Evolutionary conservation across 92 coral and sea anemone species (phyloP).

Genomic region (Umimayanthus chanpuru): DNA sequence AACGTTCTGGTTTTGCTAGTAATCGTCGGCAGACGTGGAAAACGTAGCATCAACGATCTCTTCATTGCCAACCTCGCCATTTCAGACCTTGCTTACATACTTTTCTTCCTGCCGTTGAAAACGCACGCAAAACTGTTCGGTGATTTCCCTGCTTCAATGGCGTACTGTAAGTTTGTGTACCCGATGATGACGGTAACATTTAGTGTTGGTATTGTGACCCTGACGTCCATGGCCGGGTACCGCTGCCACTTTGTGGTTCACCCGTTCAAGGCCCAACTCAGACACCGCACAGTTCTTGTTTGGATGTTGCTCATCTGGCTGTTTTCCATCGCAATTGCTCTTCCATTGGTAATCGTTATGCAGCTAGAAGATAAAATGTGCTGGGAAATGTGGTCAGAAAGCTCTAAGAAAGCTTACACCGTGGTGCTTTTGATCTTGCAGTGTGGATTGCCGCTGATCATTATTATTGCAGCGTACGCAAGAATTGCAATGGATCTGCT

Average conservation of each 20-base stretch:
- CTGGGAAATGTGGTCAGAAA: neutral
- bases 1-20: conserved; percentile 25
- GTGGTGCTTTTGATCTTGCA: conserved; percentile 15
- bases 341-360: neutral
- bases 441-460: neutral
- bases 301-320: conserved; percentile 6
- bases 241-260: conserved; percentile 29
- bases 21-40: neutral
- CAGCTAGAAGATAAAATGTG: neutral
- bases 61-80: conserved; percentile 38
- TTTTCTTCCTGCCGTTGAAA: conserved; percentile 1
- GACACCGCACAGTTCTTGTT: neutral
- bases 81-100: conserved; percentile 18
- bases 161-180: conserved; percentile 16
- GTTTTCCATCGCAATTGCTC: neutral
- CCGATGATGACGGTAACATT: conserved; percentile 21
- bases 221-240: conserved; percentile 21
- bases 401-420: neutral
- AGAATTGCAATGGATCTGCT: conserved; percentile 11
- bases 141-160: neutral
- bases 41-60: neutral
- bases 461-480: conserved; percentile 10
- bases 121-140: conserved; percentile 19
- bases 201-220: conserved; percentile 25
- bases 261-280: conserved; percentile 19